phyloP scores from a whole-genome alignment of 1,140 invertebrate genomes.

The Drosophila oshimai region DNA sequence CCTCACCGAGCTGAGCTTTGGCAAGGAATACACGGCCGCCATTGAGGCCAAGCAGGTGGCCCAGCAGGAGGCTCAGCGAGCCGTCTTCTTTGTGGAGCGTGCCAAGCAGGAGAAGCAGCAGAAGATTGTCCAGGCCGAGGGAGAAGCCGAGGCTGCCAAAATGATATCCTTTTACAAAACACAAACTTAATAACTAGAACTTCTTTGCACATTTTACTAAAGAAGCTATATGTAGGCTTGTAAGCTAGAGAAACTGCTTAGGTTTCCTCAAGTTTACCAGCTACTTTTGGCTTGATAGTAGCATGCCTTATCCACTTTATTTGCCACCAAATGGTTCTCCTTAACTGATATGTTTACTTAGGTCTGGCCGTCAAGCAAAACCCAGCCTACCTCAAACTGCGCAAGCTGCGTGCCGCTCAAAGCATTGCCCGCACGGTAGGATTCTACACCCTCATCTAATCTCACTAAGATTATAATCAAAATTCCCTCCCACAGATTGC shows the following conservation, averaged over 20 bases:
- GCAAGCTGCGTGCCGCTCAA: constrained; percentile 98
- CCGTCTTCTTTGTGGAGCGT: constrained; percentile 98
- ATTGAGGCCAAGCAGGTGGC: constrained; percentile 99
- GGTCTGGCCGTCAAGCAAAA: constrained; percentile 97
- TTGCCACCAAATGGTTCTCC: constrained; percentile 82
- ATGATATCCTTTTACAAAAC: constrained; percentile 92
- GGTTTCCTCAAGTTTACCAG: neutral
- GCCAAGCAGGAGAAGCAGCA: constrained; percentile 99
- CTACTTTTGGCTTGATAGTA: neutral
- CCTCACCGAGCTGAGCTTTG: constrained; percentile 98
- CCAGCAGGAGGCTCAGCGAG: constrained; percentile 99
- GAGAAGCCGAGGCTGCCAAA: constrained; percentile 99
- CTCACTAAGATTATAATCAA: neutral
- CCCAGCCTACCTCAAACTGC: constrained; percentile 98
- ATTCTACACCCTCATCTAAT: neutral
- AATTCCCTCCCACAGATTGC: constrained; percentile 88
- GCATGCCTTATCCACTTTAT: neutral
- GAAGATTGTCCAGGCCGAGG: constrained; percentile 99
- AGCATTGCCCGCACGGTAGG: constrained; percentile 97
- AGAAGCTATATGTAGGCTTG: too few relatives aligned
- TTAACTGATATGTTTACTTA: constrained; percentile 90
- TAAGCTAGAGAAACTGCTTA: neutral
- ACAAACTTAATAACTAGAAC: neutral
- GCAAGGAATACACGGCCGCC: constrained; percentile 99
- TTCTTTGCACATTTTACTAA: neutral